Evolutionary conservation across 2,113 vertebrate species (phyloP).

Genomic region (Notothenia coriiceps): DNA sequence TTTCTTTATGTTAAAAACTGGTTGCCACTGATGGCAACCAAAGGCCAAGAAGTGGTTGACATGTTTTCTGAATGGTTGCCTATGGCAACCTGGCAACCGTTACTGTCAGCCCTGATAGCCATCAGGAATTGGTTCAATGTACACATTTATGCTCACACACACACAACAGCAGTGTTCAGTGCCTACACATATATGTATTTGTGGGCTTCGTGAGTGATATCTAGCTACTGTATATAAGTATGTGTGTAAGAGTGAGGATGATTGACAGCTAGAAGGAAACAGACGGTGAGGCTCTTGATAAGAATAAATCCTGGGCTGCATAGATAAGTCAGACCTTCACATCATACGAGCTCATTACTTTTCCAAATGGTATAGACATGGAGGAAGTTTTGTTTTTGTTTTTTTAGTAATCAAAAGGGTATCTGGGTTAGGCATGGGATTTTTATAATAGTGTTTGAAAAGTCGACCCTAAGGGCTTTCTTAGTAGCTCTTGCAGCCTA

Average conservation of each 20-base stretch:
- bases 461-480: conserved; percentile 26
- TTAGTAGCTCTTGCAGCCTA: conserved; percentile 27
- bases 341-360: conserved; percentile 32
- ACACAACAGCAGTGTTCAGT: background rate
- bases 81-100: too few species aligned
- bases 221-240: background rate
- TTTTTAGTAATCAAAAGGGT: conserved; percentile 17
- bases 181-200: background rate
- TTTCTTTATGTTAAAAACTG: too few species aligned
- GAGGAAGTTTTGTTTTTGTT: background rate
- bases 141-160: background rate
- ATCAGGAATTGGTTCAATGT: conserved; percentile 16
- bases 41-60: too few species aligned
- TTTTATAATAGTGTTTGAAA: conserved; percentile 36
- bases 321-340: conserved; percentile 7
- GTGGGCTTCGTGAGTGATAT: background rate
- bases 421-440: conserved; percentile 19
- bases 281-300: conserved; percentile 10
- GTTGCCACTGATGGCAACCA: too few species aligned
- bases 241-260: conserved; percentile 14
- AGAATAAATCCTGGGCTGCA: conserved; percentile 7
- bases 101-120: background rate
- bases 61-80: too few species aligned
- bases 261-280: conserved; percentile 15
- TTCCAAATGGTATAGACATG: conserved; percentile 1